A percentile compares a stretch with the other conserved stretches of the same genome.
Evolutionary conservation across 1,140 invertebrate genomes (phyloP).

Genomic region (Acyrthosiphon pisum): DNA sequence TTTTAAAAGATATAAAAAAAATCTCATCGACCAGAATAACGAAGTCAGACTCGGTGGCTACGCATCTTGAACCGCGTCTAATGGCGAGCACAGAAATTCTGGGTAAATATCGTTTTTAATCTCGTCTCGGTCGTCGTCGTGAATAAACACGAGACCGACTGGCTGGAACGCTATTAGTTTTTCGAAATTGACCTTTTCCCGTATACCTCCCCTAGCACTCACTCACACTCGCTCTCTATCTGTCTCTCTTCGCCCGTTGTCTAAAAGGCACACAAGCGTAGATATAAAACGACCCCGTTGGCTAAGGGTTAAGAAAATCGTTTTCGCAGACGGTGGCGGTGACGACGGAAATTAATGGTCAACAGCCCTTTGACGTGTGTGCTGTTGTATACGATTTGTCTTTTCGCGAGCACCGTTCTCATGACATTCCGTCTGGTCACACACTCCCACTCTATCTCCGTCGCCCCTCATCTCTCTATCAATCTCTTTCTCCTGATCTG

Average conservation of each 20-base stretch:
- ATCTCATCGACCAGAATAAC: constrained; percentile 30
- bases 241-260: background rate
- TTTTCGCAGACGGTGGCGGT: constrained; percentile 4
- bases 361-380: background rate
- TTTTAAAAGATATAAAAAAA: constrained; percentile 9
- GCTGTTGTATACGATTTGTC: constrained; percentile 2
- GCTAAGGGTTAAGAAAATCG: constrained; percentile 44
- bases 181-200: constrained; percentile 46
- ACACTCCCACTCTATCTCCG: background rate
- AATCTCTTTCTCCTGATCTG: background rate
- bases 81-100: background rate
- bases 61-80: constrained; percentile 12
- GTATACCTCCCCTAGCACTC: background rate
- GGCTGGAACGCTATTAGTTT: constrained; percentile 43
- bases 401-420: background rate
- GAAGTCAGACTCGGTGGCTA: background rate
- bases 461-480: background rate
- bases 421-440: background rate
- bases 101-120: constrained; percentile 41
- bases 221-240: background rate
- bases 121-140: background rate
- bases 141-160: constrained; percentile 25
- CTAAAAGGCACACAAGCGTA: background rate
- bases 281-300: constrained; percentile 23
- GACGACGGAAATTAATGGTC: constrained; percentile 46